phyloP scores from a whole-genome alignment of 2,888 invertebrate genomes.

The Eupithecia pulchellata region DNA sequence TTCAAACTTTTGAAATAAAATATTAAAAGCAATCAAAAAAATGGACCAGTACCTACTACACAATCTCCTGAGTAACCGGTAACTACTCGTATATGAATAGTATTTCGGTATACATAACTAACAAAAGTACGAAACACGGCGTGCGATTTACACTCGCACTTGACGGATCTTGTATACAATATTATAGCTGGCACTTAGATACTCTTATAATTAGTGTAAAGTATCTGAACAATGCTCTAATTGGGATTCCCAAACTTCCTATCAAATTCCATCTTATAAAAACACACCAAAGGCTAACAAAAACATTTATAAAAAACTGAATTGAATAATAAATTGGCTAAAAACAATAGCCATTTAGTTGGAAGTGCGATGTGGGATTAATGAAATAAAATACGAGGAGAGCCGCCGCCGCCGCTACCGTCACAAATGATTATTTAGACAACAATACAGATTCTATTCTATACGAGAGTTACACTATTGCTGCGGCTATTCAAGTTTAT shows the following conservation, averaged over 20 bases:
- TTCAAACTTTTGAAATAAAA: too few species aligned
- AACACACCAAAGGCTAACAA: conserved; percentile 24
- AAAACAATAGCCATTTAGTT: conserved; percentile 41
- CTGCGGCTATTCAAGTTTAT: background rate
- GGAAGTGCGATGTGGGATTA: conserved; percentile 36
- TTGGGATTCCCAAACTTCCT: background rate
- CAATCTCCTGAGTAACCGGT: too few species aligned
- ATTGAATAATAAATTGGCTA: conserved; percentile 43
- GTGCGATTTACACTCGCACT: too few species aligned
- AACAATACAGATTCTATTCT: conserved; percentile 35
- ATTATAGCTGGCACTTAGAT: too few species aligned
- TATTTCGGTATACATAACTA: too few species aligned
- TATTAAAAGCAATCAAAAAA: too few species aligned
- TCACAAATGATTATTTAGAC: conserved; percentile 41
- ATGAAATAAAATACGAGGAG: conserved; percentile 45
- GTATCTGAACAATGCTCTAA: background rate
- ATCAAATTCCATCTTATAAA: conserved; percentile 16
- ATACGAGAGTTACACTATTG: background rate
- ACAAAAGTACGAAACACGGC: too few species aligned
- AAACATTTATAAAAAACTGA: conserved; percentile 33
- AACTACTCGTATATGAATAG: too few species aligned
- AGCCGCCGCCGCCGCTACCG: conserved; percentile 24
- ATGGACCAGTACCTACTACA: too few species aligned
- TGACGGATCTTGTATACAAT: too few species aligned
- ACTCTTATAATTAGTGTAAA: background rate